Evolutionary conservation across 23 tunicate species (phyloP).

Genomic region (Oikopleura vanhoeffeni): DNA sequence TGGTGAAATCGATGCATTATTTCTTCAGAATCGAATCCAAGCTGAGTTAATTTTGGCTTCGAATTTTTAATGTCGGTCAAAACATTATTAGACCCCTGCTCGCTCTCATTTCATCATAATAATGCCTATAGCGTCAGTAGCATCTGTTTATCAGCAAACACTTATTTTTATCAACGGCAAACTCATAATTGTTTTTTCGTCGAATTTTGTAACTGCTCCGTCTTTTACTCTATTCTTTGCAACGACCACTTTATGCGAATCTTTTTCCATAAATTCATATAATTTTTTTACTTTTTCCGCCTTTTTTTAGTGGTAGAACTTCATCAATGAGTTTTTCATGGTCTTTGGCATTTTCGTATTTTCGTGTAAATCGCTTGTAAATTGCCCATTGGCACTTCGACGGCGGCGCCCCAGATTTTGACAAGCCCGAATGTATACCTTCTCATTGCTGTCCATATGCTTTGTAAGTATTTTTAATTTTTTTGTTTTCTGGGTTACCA

Average conservation of each 20-base stretch:
- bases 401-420: neutral
- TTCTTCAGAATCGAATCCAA: constrained; percentile 2
- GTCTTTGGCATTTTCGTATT: neutral
- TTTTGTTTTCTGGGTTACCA: neutral
- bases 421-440: neutral
- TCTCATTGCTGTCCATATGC: neutral
- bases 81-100: neutral
- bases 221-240: neutral
- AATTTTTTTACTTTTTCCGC: neutral
- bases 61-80: neutral
- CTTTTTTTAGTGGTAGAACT: neutral
- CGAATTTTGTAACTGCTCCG: neutral
- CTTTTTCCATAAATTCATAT: neutral
- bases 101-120: neutral
- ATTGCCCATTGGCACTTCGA: neutral
- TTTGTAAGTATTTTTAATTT: neutral
- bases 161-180: neutral
- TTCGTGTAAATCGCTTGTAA: neutral
- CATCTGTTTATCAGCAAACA: neutral
- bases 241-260: neutral
- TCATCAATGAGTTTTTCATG: neutral
- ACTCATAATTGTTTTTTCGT: constrained; percentile 1
- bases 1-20: neutral
- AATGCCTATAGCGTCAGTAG: neutral
- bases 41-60: neutral